Evolutionary conservation across 1,140 invertebrate genomes (phyloP).

Genomic region (Brachystomella parvula): DNA sequence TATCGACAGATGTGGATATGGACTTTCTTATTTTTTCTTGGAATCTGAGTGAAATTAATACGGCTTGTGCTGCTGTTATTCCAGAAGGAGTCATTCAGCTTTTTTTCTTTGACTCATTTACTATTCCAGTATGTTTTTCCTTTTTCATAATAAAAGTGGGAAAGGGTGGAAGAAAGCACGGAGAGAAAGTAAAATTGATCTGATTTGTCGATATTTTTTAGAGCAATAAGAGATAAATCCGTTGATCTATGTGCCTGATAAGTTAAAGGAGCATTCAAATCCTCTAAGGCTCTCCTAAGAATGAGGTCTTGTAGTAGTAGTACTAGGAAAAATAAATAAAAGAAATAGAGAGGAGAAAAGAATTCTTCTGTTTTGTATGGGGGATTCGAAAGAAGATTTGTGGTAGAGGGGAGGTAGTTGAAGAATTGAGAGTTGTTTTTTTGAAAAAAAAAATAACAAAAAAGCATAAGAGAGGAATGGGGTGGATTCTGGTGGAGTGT

Average conservation of each 20-base stretch:
- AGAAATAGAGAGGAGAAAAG: not conserved
- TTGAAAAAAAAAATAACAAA: too few species aligned
- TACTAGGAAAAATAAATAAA: too few species aligned
- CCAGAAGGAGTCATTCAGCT: too few species aligned
- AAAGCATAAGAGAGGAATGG: too few species aligned
- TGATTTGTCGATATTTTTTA: not conserved
- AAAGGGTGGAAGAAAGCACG: not conserved
- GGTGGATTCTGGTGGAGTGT: too few species aligned
- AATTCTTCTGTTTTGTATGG: not conserved
- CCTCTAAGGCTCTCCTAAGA: not conserved
- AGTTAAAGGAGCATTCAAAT: not conserved
- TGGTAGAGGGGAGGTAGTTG: not conserved
- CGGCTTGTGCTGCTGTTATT: too few species aligned
- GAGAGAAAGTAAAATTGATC: not conserved
- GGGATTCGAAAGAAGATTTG: not conserved
- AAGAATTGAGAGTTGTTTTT: too few species aligned
- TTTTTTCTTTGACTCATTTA: too few species aligned
- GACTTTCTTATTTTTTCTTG: too few species aligned
- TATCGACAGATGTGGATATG: too few species aligned
- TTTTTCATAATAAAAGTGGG: constrained; percentile 1
- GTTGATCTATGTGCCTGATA: not conserved
- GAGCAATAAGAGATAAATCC: not conserved
- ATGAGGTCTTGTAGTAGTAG: too few species aligned
- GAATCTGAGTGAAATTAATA: not conserved
- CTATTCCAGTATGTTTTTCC: constrained; percentile 7